Evolutionary conservation across 2,113 vertebrate species (phyloP).

Genomic region (Crotalus viridis): DNA sequence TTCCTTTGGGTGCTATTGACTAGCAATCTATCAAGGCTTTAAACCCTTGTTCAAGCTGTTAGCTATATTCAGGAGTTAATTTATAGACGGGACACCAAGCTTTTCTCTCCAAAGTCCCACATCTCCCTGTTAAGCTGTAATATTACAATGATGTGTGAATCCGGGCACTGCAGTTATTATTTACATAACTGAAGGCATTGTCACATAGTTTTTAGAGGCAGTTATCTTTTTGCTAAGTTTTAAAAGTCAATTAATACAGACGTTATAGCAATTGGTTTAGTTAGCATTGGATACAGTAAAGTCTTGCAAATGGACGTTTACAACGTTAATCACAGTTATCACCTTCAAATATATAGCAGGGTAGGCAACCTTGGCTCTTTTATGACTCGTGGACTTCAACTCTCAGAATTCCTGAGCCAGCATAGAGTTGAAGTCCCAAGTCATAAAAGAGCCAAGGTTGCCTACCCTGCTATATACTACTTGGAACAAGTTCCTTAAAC

Average conservation of each 20-base stretch:
- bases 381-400: no score
- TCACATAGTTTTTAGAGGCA: not conserved
- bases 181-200: no score
- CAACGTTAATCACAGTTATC: not conserved
- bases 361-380: no score
- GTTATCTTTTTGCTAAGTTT: not conserved
- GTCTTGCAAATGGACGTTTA: not conserved
- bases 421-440: no score
- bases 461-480: no score
- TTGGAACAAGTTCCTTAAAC: not conserved
- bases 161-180: no score
- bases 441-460: no score
- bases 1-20: no score
- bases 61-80: not conserved
- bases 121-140: not conserved
- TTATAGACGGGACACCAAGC: not conserved
- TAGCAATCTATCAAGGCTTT: no score
- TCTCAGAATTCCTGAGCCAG: no score
- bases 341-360: not conserved
- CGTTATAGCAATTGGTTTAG: no score
- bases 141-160: not conserved
- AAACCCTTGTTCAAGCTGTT: not conserved
- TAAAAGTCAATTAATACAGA: not conserved
- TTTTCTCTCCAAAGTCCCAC: not conserved
- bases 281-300: not conserved